These are phyloP conservation scores for Alviniconcha strummeri DNA, from an alignment of 2,888 invertebrate genomes.

Conservation along the genomic window DNA sequence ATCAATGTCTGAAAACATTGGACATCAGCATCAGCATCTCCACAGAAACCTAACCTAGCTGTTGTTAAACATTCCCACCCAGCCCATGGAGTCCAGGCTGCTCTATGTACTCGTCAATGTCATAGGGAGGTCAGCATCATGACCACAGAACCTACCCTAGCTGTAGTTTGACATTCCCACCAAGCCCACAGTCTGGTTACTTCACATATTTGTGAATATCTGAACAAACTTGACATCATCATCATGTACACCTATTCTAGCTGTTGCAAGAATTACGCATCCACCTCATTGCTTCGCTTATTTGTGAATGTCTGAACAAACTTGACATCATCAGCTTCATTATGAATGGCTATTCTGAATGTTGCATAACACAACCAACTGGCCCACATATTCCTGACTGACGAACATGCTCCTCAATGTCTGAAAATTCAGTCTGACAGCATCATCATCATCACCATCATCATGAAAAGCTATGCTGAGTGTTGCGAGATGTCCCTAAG, in stretches of 20 bases:
- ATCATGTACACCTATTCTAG: too few species aligned
- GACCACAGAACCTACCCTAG: slow-evolving; percentile 85
- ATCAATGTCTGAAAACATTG: slow-evolving; percentile 81
- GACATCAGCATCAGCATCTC: neutral
- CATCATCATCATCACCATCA: neutral
- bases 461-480: neutral
- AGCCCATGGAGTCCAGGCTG: slow-evolving; percentile 77
- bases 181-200: slow-evolving; percentile 67
- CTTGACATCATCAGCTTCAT: too few species aligned
- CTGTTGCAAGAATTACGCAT: too few species aligned
- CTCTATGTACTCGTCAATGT: slow-evolving; percentile 87
- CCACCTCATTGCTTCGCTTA: too few species aligned
- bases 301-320: too few species aligned
- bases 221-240: too few species aligned
- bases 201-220: too few species aligned
- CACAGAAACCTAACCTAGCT: slow-evolving; percentile 88
- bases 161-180: slow-evolving; percentile 85
- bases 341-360: too few species aligned
- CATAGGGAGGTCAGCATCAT: neutral
- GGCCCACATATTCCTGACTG: slow-evolving; percentile 75
- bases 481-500: too few species aligned
- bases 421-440: too few species aligned
- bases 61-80: slow-evolving; percentile 83
- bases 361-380: too few species aligned
- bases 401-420: slow-evolving; percentile 85